Base-by-base conservation (phyloP, 1,140 invertebrate species). In the Drosophila yakuba region DNA sequence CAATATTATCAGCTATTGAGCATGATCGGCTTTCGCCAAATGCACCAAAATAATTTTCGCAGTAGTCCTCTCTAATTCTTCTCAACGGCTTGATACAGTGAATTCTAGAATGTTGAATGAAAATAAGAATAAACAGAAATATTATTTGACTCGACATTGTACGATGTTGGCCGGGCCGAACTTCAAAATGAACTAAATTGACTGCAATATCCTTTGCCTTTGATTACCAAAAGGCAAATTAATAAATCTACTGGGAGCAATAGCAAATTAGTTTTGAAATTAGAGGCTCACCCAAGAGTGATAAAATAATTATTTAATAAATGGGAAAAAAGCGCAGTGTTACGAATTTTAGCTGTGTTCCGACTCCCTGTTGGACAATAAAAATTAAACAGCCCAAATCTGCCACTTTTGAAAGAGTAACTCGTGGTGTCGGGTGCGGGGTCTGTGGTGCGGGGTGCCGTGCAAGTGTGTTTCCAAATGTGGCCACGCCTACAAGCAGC, bases 31-130 rank as follows among this genome's bases (percentile, higher is more conserved):
- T 52, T 3, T 1, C 11, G 11, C 60, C 64, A 1, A n/a, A 7
- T 20, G 17, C 66, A 3, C 14, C 12, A n/a, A 48, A 55, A 11
- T 67, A 69, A 0, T 25, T 28, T 45, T 67, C 25, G 44, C 62
- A 55, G 35, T 69, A 69, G n/a, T 69, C 48, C 10, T 38, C 20
- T 28, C 62, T 17, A 1, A 69, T 38, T 0, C 0, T 10, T 4
- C 11, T 1, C 14, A 48, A 61, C 0, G n/a, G 12, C 3, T n/a
- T 48, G 23, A 8, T 8, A 48, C 23, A 28, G 61, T 10, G 12
- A 28, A 10, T 17, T n/a, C 12, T n/a, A 36, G 3, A 3, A 10
- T 5, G 10, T 45, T 36, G 36, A 2, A 0, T 5, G 0, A 25
- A 20, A 15, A 23, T 0, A 8, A 39, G 14, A 0, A 32, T 15